Percentiles rank a stretch among this genome's conserved stretches.
Evolutionary conservation across 37 sponge, comb jelly and placozoan species (phyloP).

Genomic region (Ianthella basta): DNA sequence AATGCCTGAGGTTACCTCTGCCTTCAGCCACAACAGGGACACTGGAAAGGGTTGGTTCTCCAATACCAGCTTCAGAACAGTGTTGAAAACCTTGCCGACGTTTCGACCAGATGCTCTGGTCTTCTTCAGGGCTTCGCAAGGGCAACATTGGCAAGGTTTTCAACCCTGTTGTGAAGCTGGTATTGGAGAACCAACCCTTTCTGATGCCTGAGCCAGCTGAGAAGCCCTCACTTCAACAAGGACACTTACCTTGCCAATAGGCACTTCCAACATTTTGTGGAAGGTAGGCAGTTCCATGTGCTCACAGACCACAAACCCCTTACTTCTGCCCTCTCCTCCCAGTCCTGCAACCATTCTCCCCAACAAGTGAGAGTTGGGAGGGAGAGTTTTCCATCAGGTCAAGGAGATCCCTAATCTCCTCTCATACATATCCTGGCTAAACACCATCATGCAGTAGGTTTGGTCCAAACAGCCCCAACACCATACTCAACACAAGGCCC

Average conservation of each 20-base stretch:
- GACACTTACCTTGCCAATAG: slow-evolving; percentile 39
- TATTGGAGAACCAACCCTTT: slow-evolving; percentile 19
- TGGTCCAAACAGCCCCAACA: too few species aligned
- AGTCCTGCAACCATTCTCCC: slow-evolving; percentile 18
- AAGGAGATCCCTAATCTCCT: too few species aligned
- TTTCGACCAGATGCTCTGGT: too few species aligned
- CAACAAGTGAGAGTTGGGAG: slow-evolving; percentile 36
- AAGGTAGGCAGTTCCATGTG: slow-evolving; percentile 46
- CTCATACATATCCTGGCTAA: too few species aligned
- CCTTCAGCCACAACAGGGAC: background rate
- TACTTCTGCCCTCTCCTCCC: slow-evolving; percentile 18
- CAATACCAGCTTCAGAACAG: background rate
- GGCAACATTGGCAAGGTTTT: slow-evolving; percentile 26
- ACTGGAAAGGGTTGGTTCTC: background rate
- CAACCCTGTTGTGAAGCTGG: slow-evolving; percentile 34
- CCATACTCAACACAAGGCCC: too few species aligned
- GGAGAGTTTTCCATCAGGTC: too few species aligned
- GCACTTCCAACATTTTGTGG: slow-evolving; percentile 51
- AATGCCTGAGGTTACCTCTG: background rate
- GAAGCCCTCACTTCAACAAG: slow-evolving; percentile 39
- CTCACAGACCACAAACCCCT: slow-evolving; percentile 41
- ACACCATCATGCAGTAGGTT: too few species aligned
- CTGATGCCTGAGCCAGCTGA: slow-evolving; percentile 38
- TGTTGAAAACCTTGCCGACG: too few species aligned
- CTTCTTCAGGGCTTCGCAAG: too few species aligned